A percentile compares a stretch with the other conserved stretches of the same genome.
Conservation (phyloP, 2,113 vertebrate species). For the Phyllopteryx taeniolatus region DNA sequence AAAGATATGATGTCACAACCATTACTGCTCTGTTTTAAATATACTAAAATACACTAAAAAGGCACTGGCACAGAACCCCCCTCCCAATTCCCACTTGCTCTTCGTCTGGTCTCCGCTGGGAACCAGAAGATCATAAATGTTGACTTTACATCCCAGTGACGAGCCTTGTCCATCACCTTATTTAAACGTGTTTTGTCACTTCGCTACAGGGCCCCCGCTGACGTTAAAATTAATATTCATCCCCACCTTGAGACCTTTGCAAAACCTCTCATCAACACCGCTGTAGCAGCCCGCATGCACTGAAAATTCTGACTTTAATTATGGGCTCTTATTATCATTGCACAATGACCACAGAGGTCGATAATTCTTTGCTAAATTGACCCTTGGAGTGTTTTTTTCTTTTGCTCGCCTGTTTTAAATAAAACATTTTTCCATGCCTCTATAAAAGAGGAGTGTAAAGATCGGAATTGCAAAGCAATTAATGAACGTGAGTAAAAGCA, state of each 20-base stretch:
- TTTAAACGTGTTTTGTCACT: constrained; percentile 35
- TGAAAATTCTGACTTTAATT: constrained; percentile 51
- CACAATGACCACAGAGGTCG: constrained; percentile 48
- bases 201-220: constrained; percentile 21
- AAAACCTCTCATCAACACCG: constrained; percentile 54
- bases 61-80: neutral
- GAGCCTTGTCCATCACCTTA: constrained; percentile 28
- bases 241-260: constrained; percentile 44
- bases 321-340: constrained; percentile 53
- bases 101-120: neutral
- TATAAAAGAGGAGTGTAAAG: neutral
- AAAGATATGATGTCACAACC: neutral
- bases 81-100: neutral
- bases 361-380: constrained; percentile 40
- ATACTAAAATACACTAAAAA: neutral
- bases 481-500: constrained; percentile 12
- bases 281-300: constrained; percentile 24
- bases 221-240: constrained; percentile 46
- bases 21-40: neutral
- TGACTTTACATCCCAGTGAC: constrained; percentile 15
- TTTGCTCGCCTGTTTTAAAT: constrained; percentile 10
- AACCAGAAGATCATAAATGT: neutral
- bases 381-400: constrained; percentile 18
- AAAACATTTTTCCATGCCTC: constrained; percentile 6
- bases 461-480: neutral